phyloP scores from a whole-genome alignment of 2,113 vertebrate species.

The Myiozetetes cayanensis region DNA sequence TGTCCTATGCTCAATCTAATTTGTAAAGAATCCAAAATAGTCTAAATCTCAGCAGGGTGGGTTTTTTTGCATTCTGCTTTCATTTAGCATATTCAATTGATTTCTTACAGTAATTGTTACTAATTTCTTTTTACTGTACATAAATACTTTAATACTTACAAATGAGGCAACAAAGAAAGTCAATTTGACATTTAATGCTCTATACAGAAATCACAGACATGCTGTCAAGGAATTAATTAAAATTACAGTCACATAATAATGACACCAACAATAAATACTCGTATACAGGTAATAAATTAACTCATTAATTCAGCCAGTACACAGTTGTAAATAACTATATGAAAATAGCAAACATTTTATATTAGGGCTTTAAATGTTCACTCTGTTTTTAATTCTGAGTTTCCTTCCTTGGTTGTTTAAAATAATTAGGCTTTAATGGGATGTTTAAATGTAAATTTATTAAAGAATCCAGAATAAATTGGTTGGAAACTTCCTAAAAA shows the following conservation, averaged over 20 bases:
- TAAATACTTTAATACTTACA: slow-evolving; percentile 21
- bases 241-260: slow-evolving; percentile 37
- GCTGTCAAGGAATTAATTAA: slow-evolving; percentile 45
- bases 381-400: neutral
- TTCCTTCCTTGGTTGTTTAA: neutral
- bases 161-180: slow-evolving; percentile 47
- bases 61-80: neutral
- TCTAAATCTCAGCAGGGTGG: neutral
- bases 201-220: neutral
- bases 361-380: neutral
- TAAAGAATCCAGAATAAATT: neutral
- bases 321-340: slow-evolving; percentile 29
- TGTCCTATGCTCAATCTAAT: neutral
- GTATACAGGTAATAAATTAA: slow-evolving; percentile 53
- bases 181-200: slow-evolving; percentile 44
- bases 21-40: neutral
- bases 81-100: neutral
- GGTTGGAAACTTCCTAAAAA: neutral
- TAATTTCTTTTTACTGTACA: slow-evolving; percentile 14
- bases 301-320: slow-evolving; percentile 39
- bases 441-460: slow-evolving; percentile 23
- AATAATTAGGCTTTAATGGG: slow-evolving; percentile 14
- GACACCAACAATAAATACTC: slow-evolving; percentile 31
- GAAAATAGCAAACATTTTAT: slow-evolving; percentile 45
- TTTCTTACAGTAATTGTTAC: neutral